Evolutionary conservation across 2,888 invertebrate species (phyloP).

Genomic region (Lobophora halterata): DNA sequence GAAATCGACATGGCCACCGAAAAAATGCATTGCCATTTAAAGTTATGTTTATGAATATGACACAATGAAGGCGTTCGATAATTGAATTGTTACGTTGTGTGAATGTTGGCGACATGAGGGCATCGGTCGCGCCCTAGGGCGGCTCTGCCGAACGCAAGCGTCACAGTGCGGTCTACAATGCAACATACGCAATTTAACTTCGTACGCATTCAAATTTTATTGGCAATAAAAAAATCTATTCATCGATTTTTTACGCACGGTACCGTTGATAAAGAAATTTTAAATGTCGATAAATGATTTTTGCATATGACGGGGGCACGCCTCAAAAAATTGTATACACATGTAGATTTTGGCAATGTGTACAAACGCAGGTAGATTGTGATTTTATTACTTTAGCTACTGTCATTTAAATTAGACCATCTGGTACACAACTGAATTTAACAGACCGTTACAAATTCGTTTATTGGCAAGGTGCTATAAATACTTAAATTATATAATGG

Average conservation of each 20-base stretch:
- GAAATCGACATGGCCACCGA: conserved; percentile 63
- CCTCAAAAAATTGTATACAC: conserved; percentile 37
- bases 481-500: conserved; percentile 53
- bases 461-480: conserved; percentile 58
- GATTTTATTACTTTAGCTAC: conserved; percentile 49
- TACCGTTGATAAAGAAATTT: conserved; percentile 65
- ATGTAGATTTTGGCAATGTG: conserved; percentile 69
- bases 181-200: conserved; percentile 76
- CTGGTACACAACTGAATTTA: conserved; percentile 57
- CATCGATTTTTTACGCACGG: conserved; percentile 64
- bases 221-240: conserved; percentile 71
- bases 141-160: conserved; percentile 43
- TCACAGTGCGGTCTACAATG: conserved; percentile 69
- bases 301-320: conserved; percentile 67
- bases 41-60: conserved; percentile 59
- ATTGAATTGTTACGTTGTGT: conserved; percentile 66
- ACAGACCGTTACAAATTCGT: conserved; percentile 66
- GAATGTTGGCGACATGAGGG: conserved; percentile 59
- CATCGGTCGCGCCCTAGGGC: conserved; percentile 72
- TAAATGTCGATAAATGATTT: conserved; percentile 76
- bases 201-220: conserved; percentile 70
- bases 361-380: conserved; percentile 58
- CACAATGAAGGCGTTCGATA: conserved; percentile 56
- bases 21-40: conserved; percentile 56
- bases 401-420: conserved; percentile 64